These are phyloP conservation scores for Zygogramma bicolorata DNA, from an alignment of 2,888 invertebrate genomes.

Conservation along the genomic window DNA sequence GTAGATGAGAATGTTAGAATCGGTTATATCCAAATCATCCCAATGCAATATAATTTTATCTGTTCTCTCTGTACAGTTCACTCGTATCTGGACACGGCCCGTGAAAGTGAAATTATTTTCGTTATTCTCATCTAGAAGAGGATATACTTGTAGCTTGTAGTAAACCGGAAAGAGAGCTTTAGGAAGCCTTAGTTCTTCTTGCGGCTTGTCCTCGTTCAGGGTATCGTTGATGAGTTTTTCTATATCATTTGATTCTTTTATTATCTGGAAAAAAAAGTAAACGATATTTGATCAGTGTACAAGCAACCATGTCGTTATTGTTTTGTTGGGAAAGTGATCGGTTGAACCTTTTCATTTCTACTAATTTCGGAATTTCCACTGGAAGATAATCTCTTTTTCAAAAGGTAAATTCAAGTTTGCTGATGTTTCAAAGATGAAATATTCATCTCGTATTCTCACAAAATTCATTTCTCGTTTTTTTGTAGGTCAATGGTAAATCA, in stretches of 20 bases:
- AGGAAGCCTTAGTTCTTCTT: constrained; percentile 58
- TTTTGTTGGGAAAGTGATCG: no score
- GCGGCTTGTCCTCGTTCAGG: constrained; percentile 54
- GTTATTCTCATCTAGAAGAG: constrained; percentile 58
- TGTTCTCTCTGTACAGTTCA: constrained; percentile 57
- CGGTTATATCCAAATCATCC: constrained; percentile 57
- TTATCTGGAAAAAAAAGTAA: constrained; percentile 49
- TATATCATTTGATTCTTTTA: constrained; percentile 58
- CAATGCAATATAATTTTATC: constrained; percentile 60
- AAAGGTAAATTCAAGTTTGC: no score
- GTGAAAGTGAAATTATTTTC: constrained; percentile 61
- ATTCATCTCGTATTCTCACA: no score
- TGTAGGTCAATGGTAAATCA: not conserved
- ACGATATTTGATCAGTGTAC: no score
- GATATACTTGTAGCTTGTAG: constrained; percentile 61
- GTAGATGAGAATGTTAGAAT: constrained; percentile 53
- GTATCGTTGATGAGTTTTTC: constrained; percentile 61
- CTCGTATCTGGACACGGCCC: constrained; percentile 58
- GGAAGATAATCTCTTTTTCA: no score
- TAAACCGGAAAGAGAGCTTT: constrained; percentile 55
- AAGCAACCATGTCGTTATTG: no score
- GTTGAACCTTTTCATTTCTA: no score
- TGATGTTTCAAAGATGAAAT: no score
- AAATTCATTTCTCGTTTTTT: not conserved
- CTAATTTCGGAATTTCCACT: no score